These are phyloP conservation scores for Oscarella lobularis DNA, from an alignment of 37 sponge, comb jelly and placozoan genomes.

Conservation along the genomic window DNA sequence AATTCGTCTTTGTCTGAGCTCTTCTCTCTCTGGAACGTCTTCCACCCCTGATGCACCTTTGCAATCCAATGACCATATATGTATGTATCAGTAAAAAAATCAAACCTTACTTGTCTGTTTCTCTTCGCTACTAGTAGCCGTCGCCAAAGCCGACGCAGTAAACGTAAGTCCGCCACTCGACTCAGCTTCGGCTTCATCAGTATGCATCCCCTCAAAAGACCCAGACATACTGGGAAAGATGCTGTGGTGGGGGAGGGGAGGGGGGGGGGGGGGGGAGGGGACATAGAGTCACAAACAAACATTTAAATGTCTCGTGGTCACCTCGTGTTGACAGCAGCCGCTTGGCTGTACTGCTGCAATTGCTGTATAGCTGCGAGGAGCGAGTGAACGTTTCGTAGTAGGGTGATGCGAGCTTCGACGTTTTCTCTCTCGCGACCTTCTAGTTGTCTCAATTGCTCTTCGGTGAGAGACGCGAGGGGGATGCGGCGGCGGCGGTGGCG, in stretches of 20 bases:
- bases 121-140: not conserved
- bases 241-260: not conserved
- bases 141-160: not conserved
- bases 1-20: not conserved
- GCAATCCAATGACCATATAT: too few relatives aligned
- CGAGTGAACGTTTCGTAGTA: conserved; percentile 71
- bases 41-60: not conserved
- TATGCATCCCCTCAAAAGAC: not conserved
- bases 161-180: not conserved
- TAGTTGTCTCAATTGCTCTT: conserved; percentile 58
- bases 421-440: conserved; percentile 77
- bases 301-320: not conserved
- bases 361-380: conserved; percentile 68
- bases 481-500: not conserved
- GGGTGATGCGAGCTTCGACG: conserved; percentile 69
- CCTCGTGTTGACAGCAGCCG: not conserved
- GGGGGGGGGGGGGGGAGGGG: not conserved
- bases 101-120: not conserved
- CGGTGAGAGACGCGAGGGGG: conserved; percentile 21
- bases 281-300: not conserved
- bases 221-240: not conserved
- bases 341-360: conserved; percentile 48
- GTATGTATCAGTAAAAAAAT: not conserved
- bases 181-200: not conserved
- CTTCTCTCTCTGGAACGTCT: not conserved